Base-by-base conservation (phyloP, 2,797 vertebrate species). In the Neoniphon sammara region DNA sequence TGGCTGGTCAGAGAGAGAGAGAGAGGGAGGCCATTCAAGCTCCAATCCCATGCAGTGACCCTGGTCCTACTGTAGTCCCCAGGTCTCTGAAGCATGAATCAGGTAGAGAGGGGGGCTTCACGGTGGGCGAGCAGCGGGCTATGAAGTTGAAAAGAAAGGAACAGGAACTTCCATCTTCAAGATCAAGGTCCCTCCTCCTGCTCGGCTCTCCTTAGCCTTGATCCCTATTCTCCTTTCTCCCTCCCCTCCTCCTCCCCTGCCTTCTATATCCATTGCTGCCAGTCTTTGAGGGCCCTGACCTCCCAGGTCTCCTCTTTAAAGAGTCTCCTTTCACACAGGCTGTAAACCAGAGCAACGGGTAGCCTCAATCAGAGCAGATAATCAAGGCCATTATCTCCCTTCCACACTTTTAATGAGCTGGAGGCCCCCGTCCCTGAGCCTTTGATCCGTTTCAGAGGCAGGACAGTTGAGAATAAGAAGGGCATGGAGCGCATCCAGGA, bases 341-440 rank as follows among this genome's bases (percentile, higher is more conserved):
- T 70, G 46, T 75, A 82, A 85, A 86, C 80, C 71, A 53, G 81
- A 70, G 70, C 83, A 85, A 66, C 30, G 36, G 69, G 87, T 72
- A 76, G 85, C 78, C 79, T 87, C 90, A 90, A 91, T 90, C 83
- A 89, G 84, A 87, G 88, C 82, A 85, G 75, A 90, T 89, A 91
- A 93, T 93, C 85, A 84, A 82, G 80, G 44, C 81, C 84, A 90
- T 92, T 91, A 91, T 92, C 87, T 91, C 87, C 85, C 77, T 81
- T 81, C 83, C 80, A 81, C 76, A 67, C 74, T 78, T 85, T 84
- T 91, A 91, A 93, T 88, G 90, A 93, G 92, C 80, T 20, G 62
- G 85, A 21, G 82, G 67, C 81, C 49, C 80, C 80, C 25, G 2
- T 77, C 58, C 65, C 64, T 9, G 0, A 79, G 80, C 73, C 80